Base-by-base conservation (phyloP, 2,113 vertebrate genomes). In the Solea solea region DNA sequence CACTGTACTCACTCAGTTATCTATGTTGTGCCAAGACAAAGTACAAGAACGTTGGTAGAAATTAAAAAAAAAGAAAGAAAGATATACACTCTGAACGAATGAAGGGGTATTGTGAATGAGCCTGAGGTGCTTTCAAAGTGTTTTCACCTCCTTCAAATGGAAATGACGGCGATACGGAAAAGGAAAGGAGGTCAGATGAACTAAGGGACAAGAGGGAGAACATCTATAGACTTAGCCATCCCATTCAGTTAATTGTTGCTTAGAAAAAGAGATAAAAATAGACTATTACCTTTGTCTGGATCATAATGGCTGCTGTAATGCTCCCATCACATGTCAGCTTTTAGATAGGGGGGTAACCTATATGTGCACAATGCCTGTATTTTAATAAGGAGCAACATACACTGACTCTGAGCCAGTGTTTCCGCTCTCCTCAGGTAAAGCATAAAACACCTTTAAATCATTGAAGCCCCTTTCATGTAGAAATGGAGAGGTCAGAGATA, bases 71-170 rank as follows among this genome's bases (percentile, higher is more conserved):
- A 21, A 21, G 21, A 87, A 87, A 88, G 86, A 80, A 14, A 72
- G 72, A 75, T 72, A 83, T 41, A 63, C 0, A 55, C 81, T 87
- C 82, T 82, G 34, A 82, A 87, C 78, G 87, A 85, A 89, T 80
- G 84, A 68, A 81, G 76, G 72, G 69, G 64, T 72, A 86, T 93
- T 92, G 86, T 73, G 74, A 90, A 68, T 68, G 76, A 79, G 87
- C 89, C 87, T 1, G 71, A 74, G 84, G 91, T 90, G 86, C 89
- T 90, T 84, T 93, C 80, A 82, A 79, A 83, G 75, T 89, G 85
- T 90, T 91, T 93, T 91, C 82, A 86, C 77, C 82, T 90, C 89
- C 56, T 80, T 15, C 39, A 16, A 91, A 86, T 85, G 67, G 79
- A 85, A 88, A 88, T 79, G 71, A 88, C 80, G 66, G 71, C 78